Conservation (phyloP, 2,888 invertebrate species). For the Cerceris ruficornis region DNA sequence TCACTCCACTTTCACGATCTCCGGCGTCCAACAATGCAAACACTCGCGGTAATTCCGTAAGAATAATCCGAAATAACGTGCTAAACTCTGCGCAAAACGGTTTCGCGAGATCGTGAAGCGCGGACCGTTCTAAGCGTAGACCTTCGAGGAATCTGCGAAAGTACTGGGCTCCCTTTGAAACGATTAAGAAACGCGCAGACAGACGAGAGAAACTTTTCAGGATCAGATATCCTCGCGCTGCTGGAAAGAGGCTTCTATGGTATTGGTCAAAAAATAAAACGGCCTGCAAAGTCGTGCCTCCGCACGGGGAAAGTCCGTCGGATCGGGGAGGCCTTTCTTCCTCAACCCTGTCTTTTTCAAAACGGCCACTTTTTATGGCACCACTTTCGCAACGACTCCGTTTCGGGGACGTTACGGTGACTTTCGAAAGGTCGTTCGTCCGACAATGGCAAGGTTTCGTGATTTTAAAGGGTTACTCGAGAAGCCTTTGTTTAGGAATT, state of each 20-base stretch:
- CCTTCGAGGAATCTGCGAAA: not conserved
- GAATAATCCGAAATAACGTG: not conserved
- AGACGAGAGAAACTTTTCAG: slow-evolving; percentile 43
- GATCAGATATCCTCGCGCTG: slow-evolving; percentile 46
- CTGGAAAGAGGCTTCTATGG: slow-evolving; percentile 67
- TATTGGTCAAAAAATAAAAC: slow-evolving; percentile 62
- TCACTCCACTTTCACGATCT: too few species aligned
- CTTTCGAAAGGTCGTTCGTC: too few species aligned
- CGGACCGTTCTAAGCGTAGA: too few species aligned
- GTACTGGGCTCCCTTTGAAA: slow-evolving; percentile 1
- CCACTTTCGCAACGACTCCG: slow-evolving; percentile 38
- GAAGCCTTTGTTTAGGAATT: too few species aligned
- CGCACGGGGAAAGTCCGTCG: slow-evolving; percentile 49
- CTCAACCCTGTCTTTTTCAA: slow-evolving; percentile 60
- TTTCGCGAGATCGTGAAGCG: too few species aligned
- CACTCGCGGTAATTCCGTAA: too few species aligned
- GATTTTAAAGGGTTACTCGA: too few species aligned
- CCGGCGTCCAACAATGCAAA: too few species aligned
- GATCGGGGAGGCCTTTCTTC: slow-evolving; percentile 62
- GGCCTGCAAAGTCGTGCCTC: slow-evolving; percentile 36
- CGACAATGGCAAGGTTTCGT: too few species aligned
- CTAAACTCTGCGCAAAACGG: not conserved
- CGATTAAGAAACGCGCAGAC: slow-evolving; percentile 35
- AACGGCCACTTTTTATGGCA: slow-evolving; percentile 77
- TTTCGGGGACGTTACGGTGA: not conserved